phyloP scores from a whole-genome alignment of 2,113 vertebrate genomes.

The Hucho hucho region DNA sequence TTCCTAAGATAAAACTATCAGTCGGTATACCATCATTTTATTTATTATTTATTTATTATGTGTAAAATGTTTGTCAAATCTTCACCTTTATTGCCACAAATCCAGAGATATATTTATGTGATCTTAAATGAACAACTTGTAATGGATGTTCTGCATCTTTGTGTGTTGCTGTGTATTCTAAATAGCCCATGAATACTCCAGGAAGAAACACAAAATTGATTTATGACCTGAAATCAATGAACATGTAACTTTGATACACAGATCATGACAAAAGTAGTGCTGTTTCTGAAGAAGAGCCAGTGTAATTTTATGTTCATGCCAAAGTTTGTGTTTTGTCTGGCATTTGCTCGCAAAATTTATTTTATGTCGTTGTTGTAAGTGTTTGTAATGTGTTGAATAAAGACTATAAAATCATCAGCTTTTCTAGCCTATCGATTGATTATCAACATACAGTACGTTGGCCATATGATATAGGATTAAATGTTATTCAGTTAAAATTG shows the following conservation, averaged over 20 bases:
- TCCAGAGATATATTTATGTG: slow-evolving; percentile 73
- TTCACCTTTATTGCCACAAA: slow-evolving; percentile 63
- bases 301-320: slow-evolving; percentile 70
- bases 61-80: slow-evolving; percentile 40
- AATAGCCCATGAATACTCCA: slow-evolving; percentile 54
- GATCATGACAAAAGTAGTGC: slow-evolving; percentile 18
- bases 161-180: slow-evolving; percentile 34
- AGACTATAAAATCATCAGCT: slow-evolving; percentile 18
- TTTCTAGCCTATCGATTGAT: not conserved
- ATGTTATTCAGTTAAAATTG: not conserved
- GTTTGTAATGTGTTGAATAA: slow-evolving; percentile 61
- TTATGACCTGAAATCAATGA: slow-evolving; percentile 40
- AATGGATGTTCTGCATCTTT: slow-evolving; percentile 37
- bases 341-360: slow-evolving; percentile 64
- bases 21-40: slow-evolving; percentile 71
- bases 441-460: not conserved
- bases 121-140: slow-evolving; percentile 58
- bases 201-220: slow-evolving; percentile 38
- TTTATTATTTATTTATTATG: slow-evolving; percentile 72
- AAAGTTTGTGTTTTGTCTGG: slow-evolving; percentile 69
- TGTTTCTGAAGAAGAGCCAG: slow-evolving; percentile 36
- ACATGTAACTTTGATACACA: slow-evolving; percentile 38
- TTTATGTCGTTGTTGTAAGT: slow-evolving; percentile 40
- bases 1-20: not conserved
- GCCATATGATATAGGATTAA: not conserved